Evolutionary conservation across 2,113 vertebrate species (phyloP).

Genomic region (Anas platyrhynchos): DNA sequence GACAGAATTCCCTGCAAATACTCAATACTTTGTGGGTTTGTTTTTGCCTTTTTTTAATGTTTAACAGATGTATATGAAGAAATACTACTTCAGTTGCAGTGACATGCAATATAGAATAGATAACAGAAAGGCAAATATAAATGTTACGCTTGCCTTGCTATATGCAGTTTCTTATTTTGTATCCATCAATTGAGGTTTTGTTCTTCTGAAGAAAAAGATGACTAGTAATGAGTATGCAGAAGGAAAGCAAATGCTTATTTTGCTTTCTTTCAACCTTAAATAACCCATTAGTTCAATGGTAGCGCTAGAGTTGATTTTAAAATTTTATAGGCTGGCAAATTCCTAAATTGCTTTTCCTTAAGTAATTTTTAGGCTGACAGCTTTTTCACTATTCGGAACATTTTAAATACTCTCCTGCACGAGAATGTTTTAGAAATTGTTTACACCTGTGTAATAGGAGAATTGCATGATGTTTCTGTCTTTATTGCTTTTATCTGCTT

Average conservation of each 20-base stretch:
- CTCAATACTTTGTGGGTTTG: neutral
- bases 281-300: neutral
- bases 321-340: neutral
- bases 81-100: neutral
- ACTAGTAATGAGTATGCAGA: neutral
- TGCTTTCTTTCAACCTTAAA: conserved; percentile 17
- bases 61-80: neutral
- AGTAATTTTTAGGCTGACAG: neutral
- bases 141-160: neutral
- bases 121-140: neutral
- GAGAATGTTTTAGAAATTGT: neutral
- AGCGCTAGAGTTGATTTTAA: neutral
- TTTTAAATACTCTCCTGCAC: neutral
- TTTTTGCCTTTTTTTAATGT: neutral
- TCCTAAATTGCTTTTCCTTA: neutral
- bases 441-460: neutral
- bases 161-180: neutral
- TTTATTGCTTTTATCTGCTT: neutral
- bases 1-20: neutral
- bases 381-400: neutral
- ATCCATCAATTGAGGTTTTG: neutral
- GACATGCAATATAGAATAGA: neutral
- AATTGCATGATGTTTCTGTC: neutral
- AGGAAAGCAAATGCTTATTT: neutral
- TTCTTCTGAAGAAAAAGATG: neutral